Percentiles rank a stretch among this genome's conserved stretches.
phyloP scores from a whole-genome alignment of 2,888 invertebrate species.

The Phyllotreta striolata region DNA sequence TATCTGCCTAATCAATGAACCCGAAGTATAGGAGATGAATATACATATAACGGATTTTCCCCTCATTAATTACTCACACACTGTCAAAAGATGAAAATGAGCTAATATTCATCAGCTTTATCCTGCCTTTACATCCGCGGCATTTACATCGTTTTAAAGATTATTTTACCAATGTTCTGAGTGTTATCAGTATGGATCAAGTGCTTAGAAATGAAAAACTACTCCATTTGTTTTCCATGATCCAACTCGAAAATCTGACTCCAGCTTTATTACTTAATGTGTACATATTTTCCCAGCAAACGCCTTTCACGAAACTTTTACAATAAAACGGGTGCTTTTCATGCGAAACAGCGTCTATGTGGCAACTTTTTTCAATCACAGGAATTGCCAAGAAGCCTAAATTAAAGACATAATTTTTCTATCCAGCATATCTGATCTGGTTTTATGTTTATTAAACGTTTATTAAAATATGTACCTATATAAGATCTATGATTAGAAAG shows the following conservation, averaged over 20 bases:
- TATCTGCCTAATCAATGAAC: neutral
- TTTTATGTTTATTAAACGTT: no score
- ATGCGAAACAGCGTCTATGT: no score
- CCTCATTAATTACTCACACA: constrained; percentile 7
- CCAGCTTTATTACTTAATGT: constrained; percentile 7
- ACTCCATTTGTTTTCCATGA: constrained; percentile 10
- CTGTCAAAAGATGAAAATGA: constrained; percentile 13
- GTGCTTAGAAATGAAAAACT: constrained; percentile 14
- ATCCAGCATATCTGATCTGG: no score
- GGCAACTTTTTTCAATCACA: no score
- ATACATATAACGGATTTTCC: constrained; percentile 5
- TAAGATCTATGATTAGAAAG: no score
- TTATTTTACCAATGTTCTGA: constrained; percentile 13
- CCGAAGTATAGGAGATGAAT: neutral
- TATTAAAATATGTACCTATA: no score
- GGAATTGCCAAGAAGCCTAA: no score
- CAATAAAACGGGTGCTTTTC: no score
- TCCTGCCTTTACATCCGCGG: constrained; percentile 1
- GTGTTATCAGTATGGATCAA: constrained; percentile 11
- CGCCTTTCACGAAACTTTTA: no score
- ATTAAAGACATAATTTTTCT: no score
- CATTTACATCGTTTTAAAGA: constrained; percentile 13
- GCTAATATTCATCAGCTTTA: constrained; percentile 8
- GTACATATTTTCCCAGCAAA: constrained; percentile 4
- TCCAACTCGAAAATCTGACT: constrained; percentile 10